Base-by-base conservation (phyloP, 2,888 invertebrate species). In the Stenichneumon culpator region DNA sequence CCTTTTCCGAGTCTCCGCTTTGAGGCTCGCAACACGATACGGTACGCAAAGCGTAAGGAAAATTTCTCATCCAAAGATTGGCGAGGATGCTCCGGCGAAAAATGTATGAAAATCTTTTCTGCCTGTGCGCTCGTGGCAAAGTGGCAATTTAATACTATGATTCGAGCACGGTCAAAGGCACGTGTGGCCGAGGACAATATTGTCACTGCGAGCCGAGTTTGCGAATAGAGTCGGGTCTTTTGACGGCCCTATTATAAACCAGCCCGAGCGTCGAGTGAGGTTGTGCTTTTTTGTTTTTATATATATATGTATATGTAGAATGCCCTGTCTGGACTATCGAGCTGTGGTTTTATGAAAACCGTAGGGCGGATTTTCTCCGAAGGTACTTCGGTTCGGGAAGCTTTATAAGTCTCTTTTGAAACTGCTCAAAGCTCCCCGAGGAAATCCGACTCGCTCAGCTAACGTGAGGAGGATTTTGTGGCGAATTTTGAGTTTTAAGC, bases 321-420 rank as follows among this genome's bases (percentile, higher is more conserved):
- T 14, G 28, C 25, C 36, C 47, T 19, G 60, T 25, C 67, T 52
- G 79, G 74, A 36, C 57, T 72, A 84, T 84, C 77, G 72, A 72
- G 72, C 75, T 75, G 39, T 67, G 68, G 67, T 57, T 73, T 80
- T 73, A 77, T 84, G 75, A 80, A 80, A 84, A 84, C 60, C 67
- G 67, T 80, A 36, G 57, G 60, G 77, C 54, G 72, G 44, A 72
- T 84, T 72, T 68, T 47, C 77, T 60, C 68, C 54, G 47, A 47
- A 25, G 68, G 36, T 57, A 67, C 50, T 73, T 70, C 50, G 57
- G 25, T 3, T 14, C 5, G 50, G 75, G 75, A 77, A 77, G 75
- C 80, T 84, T 84, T 84, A 68, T 70, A 69, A 84, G 73, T 54
- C 47, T 84, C 73, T 60, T 78, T 78, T 74, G 78, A 69, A 81